These are phyloP conservation scores for Phaonia tiefii DNA, from an alignment of 2,888 invertebrate species.

Conservation along the genomic window DNA sequence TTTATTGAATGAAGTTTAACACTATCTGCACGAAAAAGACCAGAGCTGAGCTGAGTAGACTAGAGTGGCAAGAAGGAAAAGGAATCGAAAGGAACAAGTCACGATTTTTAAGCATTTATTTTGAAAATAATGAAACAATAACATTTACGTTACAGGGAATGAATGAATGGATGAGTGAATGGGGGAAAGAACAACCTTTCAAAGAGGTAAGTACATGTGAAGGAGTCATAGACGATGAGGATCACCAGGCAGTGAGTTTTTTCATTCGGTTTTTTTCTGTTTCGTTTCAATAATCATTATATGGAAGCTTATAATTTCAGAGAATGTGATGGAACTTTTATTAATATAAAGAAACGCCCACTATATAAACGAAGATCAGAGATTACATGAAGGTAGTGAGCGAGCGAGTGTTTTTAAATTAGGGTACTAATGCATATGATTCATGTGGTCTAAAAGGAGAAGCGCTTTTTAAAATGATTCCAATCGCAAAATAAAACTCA, in stretches of 20 bases:
- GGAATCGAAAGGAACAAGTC: conserved; percentile 47
- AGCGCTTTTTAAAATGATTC: too few relatives aligned
- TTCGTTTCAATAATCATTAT: conserved; percentile 1
- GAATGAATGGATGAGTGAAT: neutral
- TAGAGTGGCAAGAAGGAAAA: neutral
- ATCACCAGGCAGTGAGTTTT: too few relatives aligned
- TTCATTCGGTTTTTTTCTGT: too few relatives aligned
- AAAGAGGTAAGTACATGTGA: too few relatives aligned
- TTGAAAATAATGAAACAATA: conserved; percentile 47
- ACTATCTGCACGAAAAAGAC: conserved; percentile 23
- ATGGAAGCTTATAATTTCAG: conserved; percentile 17
- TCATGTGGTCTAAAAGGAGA: too few relatives aligned
- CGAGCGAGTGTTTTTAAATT: too few relatives aligned
- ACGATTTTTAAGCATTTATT: conserved; percentile 59
- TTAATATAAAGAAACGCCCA: conserved; percentile 21
- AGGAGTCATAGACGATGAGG: too few relatives aligned
- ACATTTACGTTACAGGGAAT: conserved; percentile 19
- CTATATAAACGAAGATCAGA: neutral
- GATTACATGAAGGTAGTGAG: too few relatives aligned
- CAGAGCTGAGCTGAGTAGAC: neutral
- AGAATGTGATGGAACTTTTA: conserved; percentile 2
- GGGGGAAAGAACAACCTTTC: too few relatives aligned
- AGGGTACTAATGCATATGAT: too few relatives aligned
- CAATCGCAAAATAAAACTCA: too few relatives aligned
- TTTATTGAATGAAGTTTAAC: conserved; percentile 62